phyloP scores from a whole-genome alignment of 2,113 vertebrate species.

The Arothron firmamentum region DNA sequence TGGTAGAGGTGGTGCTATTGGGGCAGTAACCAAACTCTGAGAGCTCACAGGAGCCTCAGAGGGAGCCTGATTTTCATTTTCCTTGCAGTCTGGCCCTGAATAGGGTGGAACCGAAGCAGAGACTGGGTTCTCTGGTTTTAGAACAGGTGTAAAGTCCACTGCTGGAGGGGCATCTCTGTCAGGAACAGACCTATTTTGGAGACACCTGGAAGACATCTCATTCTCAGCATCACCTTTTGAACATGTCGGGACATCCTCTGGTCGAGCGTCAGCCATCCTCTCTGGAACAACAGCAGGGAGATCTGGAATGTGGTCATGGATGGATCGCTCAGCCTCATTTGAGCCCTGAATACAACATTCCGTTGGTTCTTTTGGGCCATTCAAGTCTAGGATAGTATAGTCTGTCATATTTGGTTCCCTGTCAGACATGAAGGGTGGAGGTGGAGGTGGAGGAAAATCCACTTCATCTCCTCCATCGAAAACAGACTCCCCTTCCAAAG shows the following conservation, averaged over 20 bases:
- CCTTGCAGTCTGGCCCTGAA: constrained; percentile 15
- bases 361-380: neutral
- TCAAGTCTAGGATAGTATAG: constrained; percentile 18
- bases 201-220: constrained; percentile 11
- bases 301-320: constrained; percentile 25
- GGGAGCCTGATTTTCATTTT: constrained; percentile 35
- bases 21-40: constrained; percentile 3
- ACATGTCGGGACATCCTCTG: neutral
- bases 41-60: constrained; percentile 7
- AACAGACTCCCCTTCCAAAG: constrained; percentile 77
- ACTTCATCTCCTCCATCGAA: constrained; percentile 85
- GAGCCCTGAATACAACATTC: constrained; percentile 1
- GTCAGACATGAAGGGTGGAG: constrained; percentile 57
- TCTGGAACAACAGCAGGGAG: constrained; percentile 4
- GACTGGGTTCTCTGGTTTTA: constrained; percentile 15
- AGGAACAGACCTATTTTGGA: constrained; percentile 11
- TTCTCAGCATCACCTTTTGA: constrained; percentile 8
- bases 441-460: constrained; percentile 75
- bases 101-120: neutral
- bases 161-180: constrained; percentile 18
- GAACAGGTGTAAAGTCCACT: constrained; percentile 16
- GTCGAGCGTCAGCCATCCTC: constrained; percentile 12
- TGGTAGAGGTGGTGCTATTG: constrained; percentile 26
- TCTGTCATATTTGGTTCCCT: constrained; percentile 28
- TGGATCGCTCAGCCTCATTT: constrained; percentile 1